Evolutionary conservation across 2,797 vertebrate genomes (phyloP), one percentile per base, ranked within the genome.

Genomic region (Siniperca obscura): DNA sequence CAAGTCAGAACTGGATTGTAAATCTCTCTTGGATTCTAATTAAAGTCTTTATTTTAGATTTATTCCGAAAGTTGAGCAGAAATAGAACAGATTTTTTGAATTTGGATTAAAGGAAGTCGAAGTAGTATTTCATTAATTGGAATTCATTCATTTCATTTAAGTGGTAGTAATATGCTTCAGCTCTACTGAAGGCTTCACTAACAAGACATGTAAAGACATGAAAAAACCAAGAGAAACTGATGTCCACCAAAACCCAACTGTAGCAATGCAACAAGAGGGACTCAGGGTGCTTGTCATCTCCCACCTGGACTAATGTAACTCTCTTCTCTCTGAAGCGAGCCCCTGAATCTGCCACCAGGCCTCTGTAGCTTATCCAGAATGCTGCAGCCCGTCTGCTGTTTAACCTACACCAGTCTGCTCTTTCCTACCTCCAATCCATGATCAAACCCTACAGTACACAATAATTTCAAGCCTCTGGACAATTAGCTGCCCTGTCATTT

Each of bases 11-110:
- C 19, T 1, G 55, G 25, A 34, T 2, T 27, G n/a, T 48, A 66
- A 72, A 67, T 46, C 27, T 62, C 59, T 70, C 27, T 48, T 56
- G 67, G 19, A 10, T 53, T 40, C 42, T n/a, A 44, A 46, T 53
- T 44, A 62, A 27, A 66, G 38, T 57, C 75, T 64, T 36, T 2
- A 48, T 60, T 69, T 25, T 11, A 50, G 30, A 52, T 44, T 66
- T 52, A 14, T 65, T 56, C 25, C 6, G 17, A 79, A 27, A 12
- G 17, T 38, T 21, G 27, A 66, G 2, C 19, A 27, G 27, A 57
- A 34, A 53, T 22, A 6, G 11, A 66, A 53, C 3, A 5, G 0
- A 46, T 34, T n/a, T n/a, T 36, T 36, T 30, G 5, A 40, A 67
- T 36, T 2, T 44, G 36, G 5, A 61, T 30, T 25, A 59, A 13